Conservation (phyloP, 2,113 vertebrate genomes). For the Pelobates fuscus region DNA sequence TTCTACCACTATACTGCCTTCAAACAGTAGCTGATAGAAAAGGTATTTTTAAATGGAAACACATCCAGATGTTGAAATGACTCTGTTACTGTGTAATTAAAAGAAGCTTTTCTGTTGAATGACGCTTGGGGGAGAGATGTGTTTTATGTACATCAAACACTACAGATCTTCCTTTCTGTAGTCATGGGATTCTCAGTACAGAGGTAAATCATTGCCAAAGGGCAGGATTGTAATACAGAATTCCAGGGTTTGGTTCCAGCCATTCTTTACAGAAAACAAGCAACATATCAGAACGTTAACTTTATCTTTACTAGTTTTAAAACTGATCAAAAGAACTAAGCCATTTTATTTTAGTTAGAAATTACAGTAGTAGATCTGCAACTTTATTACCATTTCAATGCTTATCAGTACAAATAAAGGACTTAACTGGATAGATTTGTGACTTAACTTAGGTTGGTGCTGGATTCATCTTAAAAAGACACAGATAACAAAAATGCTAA, state of each 20-base stretch:
- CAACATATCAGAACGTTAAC: slow-evolving; percentile 13
- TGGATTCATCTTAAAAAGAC: too few species aligned
- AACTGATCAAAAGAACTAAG: neutral
- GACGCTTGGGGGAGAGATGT: slow-evolving; percentile 11
- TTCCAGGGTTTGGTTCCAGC: slow-evolving; percentile 34
- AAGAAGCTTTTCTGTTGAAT: slow-evolving; percentile 25
- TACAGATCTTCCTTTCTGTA: slow-evolving; percentile 16
- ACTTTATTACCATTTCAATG: neutral
- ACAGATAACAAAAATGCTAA: too few species aligned
- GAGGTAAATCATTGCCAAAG: slow-evolving; percentile 38
- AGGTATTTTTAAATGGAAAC: slow-evolving; percentile 15
- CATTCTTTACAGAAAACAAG: slow-evolving; percentile 15
- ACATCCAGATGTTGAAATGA: slow-evolving; percentile 33
- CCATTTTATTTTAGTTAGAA: neutral
- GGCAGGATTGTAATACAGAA: slow-evolving; percentile 31
- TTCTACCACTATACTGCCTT: neutral
- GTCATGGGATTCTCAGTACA: slow-evolving; percentile 16
- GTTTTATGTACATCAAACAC: slow-evolving; percentile 39
- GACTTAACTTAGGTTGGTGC: too few species aligned
- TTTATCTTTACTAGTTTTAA: neutral
- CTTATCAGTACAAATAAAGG: neutral
- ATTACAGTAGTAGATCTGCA: neutral
- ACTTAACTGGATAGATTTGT: neutral
- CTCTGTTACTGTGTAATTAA: slow-evolving; percentile 35
- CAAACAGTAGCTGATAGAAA: neutral